These are phyloP conservation scores for Allygus modestus DNA, from an alignment of 2,888 invertebrate species.

Conservation along the genomic window DNA sequence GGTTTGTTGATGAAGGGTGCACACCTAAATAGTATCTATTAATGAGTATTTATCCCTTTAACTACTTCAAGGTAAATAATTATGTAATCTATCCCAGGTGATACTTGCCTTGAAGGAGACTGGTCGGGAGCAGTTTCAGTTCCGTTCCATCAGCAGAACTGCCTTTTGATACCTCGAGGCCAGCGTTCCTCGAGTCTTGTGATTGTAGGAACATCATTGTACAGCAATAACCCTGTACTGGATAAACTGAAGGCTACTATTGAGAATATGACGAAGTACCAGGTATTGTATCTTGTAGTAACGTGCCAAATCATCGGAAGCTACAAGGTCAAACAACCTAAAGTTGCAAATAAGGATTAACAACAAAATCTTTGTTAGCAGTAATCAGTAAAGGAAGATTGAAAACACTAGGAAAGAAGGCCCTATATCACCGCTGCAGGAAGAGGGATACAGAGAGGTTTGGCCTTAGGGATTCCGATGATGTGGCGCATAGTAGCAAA, in stretches of 20 bases:
- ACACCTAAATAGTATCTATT: too few relatives aligned
- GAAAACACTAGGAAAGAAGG: too few relatives aligned
- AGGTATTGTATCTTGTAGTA: slow-evolving; percentile 8
- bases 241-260: neutral
- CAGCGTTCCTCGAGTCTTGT: neutral
- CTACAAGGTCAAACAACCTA: neutral
- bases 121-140: slow-evolving; percentile 30
- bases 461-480: too few relatives aligned
- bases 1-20: too few relatives aligned
- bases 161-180: slow-evolving; percentile 26
- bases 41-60: too few relatives aligned
- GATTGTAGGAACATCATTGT: neutral
- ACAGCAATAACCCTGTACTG: neutral
- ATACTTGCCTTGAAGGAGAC: slow-evolving; percentile 12
- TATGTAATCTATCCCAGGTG: neutral
- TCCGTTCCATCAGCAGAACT: slow-evolving; percentile 11
- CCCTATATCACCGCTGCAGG: too few relatives aligned
- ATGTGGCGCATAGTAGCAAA: too few relatives aligned
- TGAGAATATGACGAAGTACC: neutral
- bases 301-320: neutral
- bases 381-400: too few relatives aligned
- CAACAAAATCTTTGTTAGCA: too few relatives aligned
- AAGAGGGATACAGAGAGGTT: too few relatives aligned
- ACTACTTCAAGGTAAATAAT: too few relatives aligned
- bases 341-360: too few relatives aligned